phyloP scores from a whole-genome alignment of 2,113 vertebrate species.

The Phasianus colchicus region DNA sequence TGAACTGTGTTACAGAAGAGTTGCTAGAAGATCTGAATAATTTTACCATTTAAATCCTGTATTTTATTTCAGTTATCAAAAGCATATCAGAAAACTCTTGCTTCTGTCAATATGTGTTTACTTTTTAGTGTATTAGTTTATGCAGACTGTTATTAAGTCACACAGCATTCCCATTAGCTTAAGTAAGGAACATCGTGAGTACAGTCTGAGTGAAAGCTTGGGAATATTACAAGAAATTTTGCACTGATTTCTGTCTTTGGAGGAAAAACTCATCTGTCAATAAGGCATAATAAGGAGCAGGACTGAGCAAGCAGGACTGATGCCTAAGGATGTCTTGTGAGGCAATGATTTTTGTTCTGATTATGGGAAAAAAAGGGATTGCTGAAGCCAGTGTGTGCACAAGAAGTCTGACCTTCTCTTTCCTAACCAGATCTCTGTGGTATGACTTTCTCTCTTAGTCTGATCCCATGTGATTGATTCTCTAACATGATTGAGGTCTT shows the following conservation, averaged over 20 bases:
- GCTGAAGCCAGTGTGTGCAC: not conserved
- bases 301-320: not conserved
- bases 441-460: not conserved
- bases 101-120: not conserved
- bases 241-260: not conserved
- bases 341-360: not conserved
- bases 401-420: not conserved
- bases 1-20: not conserved
- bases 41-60: not conserved
- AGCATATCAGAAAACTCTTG: not conserved
- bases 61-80: not conserved
- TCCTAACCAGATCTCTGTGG: not conserved
- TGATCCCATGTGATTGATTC: not conserved
- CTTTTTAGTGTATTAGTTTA: not conserved
- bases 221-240: not conserved
- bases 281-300: accelerated
- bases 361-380: not conserved
- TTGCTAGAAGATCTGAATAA: not conserved
- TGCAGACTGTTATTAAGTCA: not conserved
- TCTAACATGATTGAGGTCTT: not conserved
- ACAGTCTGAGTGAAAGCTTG: not conserved
- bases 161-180: not conserved
- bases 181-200: not conserved
- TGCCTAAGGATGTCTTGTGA: not conserved
- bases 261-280: not conserved